Percentiles rank a stretch among this genome's conserved stretches.
These are phyloP conservation scores for Lontra canadensis DNA, from an alignment of 2,113 vertebrate species.

Conservation along the genomic window DNA sequence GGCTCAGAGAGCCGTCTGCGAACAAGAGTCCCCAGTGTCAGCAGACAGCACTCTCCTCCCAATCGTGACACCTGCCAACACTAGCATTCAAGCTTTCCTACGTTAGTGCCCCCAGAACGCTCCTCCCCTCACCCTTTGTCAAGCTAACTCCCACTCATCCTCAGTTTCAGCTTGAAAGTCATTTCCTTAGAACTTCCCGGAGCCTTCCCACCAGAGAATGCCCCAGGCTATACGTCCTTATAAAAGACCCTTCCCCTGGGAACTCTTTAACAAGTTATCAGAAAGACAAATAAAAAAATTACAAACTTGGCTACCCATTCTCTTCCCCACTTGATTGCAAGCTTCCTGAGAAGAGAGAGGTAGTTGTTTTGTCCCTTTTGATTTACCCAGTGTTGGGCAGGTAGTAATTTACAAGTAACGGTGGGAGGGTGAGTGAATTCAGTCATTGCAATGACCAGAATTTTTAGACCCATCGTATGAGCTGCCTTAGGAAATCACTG, in stretches of 20 bases:
- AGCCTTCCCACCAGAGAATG: background rate
- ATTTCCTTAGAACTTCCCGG: background rate
- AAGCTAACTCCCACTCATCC: background rate
- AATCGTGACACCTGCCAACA: accelerated
- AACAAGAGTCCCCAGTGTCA: background rate
- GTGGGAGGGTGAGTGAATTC: background rate
- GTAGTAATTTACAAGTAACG: background rate
- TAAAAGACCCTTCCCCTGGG: background rate
- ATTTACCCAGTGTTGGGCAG: background rate
- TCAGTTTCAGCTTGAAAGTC: background rate
- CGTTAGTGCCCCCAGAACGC: background rate
- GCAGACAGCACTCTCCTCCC: too few relatives aligned
- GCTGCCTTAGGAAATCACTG: background rate
- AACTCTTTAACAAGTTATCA: background rate
- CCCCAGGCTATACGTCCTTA: background rate
- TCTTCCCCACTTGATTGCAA: background rate
- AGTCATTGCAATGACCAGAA: background rate
- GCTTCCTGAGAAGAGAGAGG: background rate
- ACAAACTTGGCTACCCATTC: background rate
- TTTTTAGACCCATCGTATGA: background rate
- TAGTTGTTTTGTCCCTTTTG: background rate
- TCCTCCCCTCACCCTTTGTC: background rate
- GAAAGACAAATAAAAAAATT: background rate
- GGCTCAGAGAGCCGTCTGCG: background rate
- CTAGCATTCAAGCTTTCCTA: too few relatives aligned